Percentiles rank a stretch among this genome's conserved stretches.
These are phyloP conservation scores for Phortica okadai DNA, from an alignment of 2,888 invertebrate genomes.

Conservation along the genomic window DNA sequence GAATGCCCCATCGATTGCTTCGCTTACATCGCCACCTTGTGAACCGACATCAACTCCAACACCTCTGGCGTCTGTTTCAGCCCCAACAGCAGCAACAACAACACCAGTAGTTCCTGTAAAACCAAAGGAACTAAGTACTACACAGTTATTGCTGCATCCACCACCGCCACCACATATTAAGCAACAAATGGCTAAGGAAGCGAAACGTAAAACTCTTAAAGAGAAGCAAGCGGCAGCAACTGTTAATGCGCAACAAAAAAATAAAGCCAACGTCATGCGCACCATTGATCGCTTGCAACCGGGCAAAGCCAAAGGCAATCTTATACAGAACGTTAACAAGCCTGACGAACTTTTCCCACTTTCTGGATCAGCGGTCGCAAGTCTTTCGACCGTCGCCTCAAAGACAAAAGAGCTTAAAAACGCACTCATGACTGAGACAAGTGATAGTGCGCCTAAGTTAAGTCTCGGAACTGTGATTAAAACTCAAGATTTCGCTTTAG, in stretches of 20 bases:
- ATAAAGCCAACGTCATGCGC: constrained; percentile 82
- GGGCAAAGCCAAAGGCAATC: constrained; percentile 91
- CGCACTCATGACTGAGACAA: constrained; percentile 79
- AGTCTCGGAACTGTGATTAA: constrained; percentile 90
- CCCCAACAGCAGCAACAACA: constrained; percentile 50
- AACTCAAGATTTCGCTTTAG: constrained; percentile 82
- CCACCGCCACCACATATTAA: constrained; percentile 76
- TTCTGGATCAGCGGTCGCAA: constrained; percentile 76
- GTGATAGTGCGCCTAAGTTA: constrained; percentile 86
- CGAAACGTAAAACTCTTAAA: constrained; percentile 75
- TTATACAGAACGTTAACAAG: constrained; percentile 83
- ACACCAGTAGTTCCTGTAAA: constrained; percentile 58
- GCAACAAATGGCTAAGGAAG: constrained; percentile 75
- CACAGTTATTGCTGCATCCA: constrained; percentile 73
- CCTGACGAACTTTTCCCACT: constrained; percentile 80
- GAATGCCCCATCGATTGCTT: constrained; percentile 55
- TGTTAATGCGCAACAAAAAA: constrained; percentile 78
- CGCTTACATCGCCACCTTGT: constrained; percentile 51
- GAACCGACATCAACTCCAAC: constrained; percentile 48
- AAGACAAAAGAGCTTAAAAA: constrained; percentile 81
- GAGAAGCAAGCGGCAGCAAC: constrained; percentile 75
- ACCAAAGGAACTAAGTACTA: constrained; percentile 73
- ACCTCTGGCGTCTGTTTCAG: constrained; percentile 48
- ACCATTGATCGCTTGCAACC: constrained; percentile 91
- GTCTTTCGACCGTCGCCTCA: constrained; percentile 64